Conservation (phyloP, 2,113 vertebrate species). For the Brienomyrus longianalis region DNA sequence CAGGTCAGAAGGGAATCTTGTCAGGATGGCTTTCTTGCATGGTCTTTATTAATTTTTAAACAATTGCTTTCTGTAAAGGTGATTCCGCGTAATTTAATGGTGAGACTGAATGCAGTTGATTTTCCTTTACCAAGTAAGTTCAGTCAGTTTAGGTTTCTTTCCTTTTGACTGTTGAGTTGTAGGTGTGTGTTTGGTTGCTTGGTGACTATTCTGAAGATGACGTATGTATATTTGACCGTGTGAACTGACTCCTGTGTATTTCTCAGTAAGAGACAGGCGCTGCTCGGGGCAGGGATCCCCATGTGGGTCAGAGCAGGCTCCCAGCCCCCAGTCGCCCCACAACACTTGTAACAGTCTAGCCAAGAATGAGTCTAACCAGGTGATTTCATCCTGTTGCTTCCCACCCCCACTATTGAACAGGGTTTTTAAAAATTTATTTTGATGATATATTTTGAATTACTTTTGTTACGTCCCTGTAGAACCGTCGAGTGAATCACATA, state of each 20-base stretch:
- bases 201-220: background rate
- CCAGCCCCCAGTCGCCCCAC: slow-evolving; percentile 81
- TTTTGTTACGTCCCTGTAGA: slow-evolving; percentile 50
- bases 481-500: slow-evolving; percentile 75
- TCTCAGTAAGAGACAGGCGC: slow-evolving; percentile 59
- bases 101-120: background rate
- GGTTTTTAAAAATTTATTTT: background rate
- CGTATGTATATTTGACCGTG: background rate
- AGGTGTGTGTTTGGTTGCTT: background rate
- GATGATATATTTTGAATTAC: background rate
- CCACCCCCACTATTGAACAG: background rate
- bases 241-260: background rate
- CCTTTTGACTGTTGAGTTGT: background rate
- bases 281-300: slow-evolving; percentile 77
- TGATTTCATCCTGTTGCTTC: slow-evolving; percentile 22
- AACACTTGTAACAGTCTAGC: slow-evolving; percentile 67
- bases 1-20: slow-evolving; percentile 58
- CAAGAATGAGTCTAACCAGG: slow-evolving; percentile 63
- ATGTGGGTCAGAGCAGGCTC: slow-evolving; percentile 73
- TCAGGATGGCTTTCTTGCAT: background rate
- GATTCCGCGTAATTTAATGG: background rate
- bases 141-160: background rate
- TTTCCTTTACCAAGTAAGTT: background rate
- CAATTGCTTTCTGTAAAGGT: background rate
- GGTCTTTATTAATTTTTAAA: background rate